Evolutionary conservation across 2,888 invertebrate genomes (phyloP), one percentile per base, ranked within the genome.

Genomic region (Callyntrura sp.): DNA sequence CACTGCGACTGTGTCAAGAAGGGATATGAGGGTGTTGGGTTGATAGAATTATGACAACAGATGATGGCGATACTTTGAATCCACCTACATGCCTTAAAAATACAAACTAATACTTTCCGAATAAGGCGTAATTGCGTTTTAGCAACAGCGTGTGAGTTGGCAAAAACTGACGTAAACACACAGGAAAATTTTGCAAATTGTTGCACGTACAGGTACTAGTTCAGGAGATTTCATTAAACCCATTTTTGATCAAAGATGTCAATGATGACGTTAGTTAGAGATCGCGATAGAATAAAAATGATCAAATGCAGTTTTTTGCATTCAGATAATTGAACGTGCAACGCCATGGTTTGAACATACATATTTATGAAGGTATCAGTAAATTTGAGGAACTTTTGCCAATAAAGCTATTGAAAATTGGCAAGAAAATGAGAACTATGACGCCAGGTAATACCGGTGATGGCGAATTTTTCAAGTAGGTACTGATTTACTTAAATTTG

Each of bases 31-130:
- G 23, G 8, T 23, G n/a, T n/a, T n/a, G 60, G 60, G 60, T 3
- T 17, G 60, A 1, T 60, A 60, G 60, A 60, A 60, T 35, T 35
- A 35, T 60, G 23, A 0, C 60, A 60, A 23, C 20, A 57, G 9
- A 25, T 23, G 48, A 48, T 51, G 68, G 23, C 20, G 35, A 55
- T 28, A 87, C 79, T 79, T 79, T 87, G 79, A 55, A 60, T 87
- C 86, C 86, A 79, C 86, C 86, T 23, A 79, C 86, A 87, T 87
- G 55, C 68, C 79, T 68, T 68, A 87, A 87, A 65, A 20, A 20
- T 28, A 12, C 48, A 62, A 79, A 68, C 68, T 51, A 79, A 81
- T 79, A 57, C 43, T 79, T 79, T 79, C 86, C 86, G 23, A 79
- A 87, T 45, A 81, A 55, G 86, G 86, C 35, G 79, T 87, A 87